These are phyloP conservation scores for Hippocampus kuda DNA, from an alignment of 2,797 vertebrate species.

Conservation along the genomic window DNA sequence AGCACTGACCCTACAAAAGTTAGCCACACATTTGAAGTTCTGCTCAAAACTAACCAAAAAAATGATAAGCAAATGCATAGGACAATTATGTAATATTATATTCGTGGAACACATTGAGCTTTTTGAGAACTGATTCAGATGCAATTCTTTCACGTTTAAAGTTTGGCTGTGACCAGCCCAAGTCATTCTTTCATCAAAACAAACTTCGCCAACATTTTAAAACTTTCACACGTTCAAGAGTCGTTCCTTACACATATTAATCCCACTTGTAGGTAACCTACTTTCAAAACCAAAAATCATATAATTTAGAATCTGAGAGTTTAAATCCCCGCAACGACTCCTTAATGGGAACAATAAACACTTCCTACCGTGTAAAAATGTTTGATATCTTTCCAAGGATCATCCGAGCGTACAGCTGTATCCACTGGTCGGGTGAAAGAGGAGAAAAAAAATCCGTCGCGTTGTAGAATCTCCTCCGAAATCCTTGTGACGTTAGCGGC, in stretches of 20 bases:
- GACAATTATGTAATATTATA: background rate
- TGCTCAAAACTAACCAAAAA: background rate
- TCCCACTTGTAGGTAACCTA: too few species aligned
- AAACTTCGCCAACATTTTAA: too few species aligned
- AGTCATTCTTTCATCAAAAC: too few species aligned
- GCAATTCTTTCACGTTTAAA: too few species aligned
- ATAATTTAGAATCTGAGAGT: too few species aligned
- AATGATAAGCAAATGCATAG: background rate
- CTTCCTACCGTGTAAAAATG: background rate
- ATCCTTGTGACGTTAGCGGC: background rate
- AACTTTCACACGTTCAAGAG: too few species aligned
- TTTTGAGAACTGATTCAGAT: too few species aligned
- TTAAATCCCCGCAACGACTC: background rate
- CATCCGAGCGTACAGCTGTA: background rate
- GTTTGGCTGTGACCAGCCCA: too few species aligned
- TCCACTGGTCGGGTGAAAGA: background rate
- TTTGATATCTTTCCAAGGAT: background rate
- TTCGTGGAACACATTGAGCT: too few species aligned
- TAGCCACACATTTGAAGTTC: background rate
- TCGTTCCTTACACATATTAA: too few species aligned
- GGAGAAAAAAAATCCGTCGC: background rate
- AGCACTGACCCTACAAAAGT: background rate
- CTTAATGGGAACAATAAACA: background rate
- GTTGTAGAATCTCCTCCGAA: background rate
- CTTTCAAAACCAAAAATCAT: too few species aligned